Base-by-base conservation (phyloP, 2,797 vertebrate species). In the Pseudochirops cupreus region DNA sequence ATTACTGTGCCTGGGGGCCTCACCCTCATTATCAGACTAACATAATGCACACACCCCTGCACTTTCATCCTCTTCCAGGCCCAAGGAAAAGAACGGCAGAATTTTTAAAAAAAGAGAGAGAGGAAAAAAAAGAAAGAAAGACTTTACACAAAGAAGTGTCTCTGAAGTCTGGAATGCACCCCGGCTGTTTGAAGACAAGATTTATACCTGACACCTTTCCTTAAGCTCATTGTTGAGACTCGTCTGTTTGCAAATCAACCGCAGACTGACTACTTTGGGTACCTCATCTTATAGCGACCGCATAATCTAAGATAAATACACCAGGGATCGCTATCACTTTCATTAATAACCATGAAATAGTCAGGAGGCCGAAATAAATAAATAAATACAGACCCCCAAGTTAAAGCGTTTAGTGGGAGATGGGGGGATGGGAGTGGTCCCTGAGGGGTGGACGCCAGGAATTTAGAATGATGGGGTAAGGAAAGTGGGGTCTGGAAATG, bases 1-100 rank as follows among this genome's bases (percentile, higher is more conserved):
- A 99, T 99, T 98, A 98, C 98, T 98, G 96, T 98, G 99, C 99
- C 99, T 98, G 98, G 97, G 94, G 99, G 99, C 99, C 98, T 98
- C 96, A 94, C 98, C 98, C 99, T 99, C 99, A 99, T 99, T 99
- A 99, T 99, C 99, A 99, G 98, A 98, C 99, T 99, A 99, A 99
- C 99, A 97, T 98, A 98, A 99, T 14, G 95, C 98, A 98, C 98
- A 98, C 98, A 98, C 98, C 98, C 98, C 95, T 67, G 95, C 97
- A 98, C 99, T 99, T 99, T 99, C 98, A 99, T 99, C 99, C 98
- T 98, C 97, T 98, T 99, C 99, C 99, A 99, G 99, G 97, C 98
- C 97, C 97, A 98, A 98, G 97, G 98, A 98, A 98, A 98, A 98
- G 98, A 97, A 98, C 98, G 97, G 97, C 93, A 39, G 98, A 98